Base-by-base conservation (phyloP, 1,140 invertebrate species). In the Pseudoatta argentina region DNA sequence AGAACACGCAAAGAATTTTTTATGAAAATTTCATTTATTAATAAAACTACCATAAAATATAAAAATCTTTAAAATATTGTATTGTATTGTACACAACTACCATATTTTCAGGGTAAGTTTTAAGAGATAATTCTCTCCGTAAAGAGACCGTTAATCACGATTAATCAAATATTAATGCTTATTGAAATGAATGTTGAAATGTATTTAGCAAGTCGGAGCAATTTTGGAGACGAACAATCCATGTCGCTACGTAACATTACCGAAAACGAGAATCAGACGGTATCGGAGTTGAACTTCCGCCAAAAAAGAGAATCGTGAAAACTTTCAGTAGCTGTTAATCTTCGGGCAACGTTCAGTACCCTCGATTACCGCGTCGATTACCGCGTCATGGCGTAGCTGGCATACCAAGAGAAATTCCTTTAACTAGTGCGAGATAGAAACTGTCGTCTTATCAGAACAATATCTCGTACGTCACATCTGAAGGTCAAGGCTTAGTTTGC, bases 391-490 rank as follows among this genome's bases (percentile, higher is more conserved):
- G 83, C 71, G 77, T 86, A 83, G 78, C 77, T 75, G 67, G 87
- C 87, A 88, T 88, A 90, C 87, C 88, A 64, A 79, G 51, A 61
- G 61, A 66, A 73, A 88, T 83, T 72, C 61, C 83, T 78, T 87
- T 51, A 69, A 72, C 85, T 88, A 88, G 87, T 61, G 76, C 57
- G 48, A 79, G 87, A 71, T 88, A 87, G 72, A 21, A 85, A 72
- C 86, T 75, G 75, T 77, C 73, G 24, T 51, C 34, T 71, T 48
- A 77, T 67, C 61, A 57, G 82, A 87, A 87, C 86, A 87, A 87
- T 61, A 69, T 67, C 55, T 2, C 77, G 18, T n/a, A 7, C 3
- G 5, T 76, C 16, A 21, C 14, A 3, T 73, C 55, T 0, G 21
- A 39, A 2, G 18, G 8, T 67, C 61, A 16, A n/a, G 18, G 34